Conservation (phyloP, 1,140 invertebrate genomes). For the Xylocopa sonorina region DNA sequence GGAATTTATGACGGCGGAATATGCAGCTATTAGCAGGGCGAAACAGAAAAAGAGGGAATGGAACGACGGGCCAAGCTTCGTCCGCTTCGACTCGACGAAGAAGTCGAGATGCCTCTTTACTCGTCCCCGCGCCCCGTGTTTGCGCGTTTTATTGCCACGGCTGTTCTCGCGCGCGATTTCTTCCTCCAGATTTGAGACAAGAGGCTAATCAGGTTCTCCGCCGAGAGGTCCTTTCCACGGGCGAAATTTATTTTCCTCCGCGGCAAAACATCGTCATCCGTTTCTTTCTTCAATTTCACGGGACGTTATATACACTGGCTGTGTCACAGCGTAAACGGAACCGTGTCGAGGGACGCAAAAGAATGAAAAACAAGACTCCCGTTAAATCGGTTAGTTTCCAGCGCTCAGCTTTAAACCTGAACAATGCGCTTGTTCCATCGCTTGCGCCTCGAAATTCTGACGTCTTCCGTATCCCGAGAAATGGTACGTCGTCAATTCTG, state of each 20-base stretch:
- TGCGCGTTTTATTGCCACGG: neutral
- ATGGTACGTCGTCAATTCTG: no score
- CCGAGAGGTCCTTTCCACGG: neutral
- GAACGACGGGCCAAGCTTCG: neutral
- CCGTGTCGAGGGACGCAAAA: no score
- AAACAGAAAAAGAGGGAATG: neutral
- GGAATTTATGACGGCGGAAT: conserved; percentile 8
- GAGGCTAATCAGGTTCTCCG: conserved; percentile 50
- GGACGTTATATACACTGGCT: no score
- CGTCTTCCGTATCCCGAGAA: no score
- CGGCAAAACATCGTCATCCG: neutral
- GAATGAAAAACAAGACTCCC: no score
- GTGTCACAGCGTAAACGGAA: no score
- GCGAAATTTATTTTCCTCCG: conserved; percentile 30
- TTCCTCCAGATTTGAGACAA: conserved; percentile 6
- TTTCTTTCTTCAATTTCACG: no score
- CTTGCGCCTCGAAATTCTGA: no score
- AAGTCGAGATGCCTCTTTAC: conserved; percentile 42
- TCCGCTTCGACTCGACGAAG: neutral
- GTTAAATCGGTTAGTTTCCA: no score
- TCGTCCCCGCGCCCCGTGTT: conserved; percentile 1
- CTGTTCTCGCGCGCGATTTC: neutral
- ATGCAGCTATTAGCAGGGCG: neutral
- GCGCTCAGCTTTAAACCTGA: no score
- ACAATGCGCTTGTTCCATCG: no score